Base-by-base conservation (phyloP, 2,797 vertebrate genomes). In the Acestrorhynchus altus region DNA sequence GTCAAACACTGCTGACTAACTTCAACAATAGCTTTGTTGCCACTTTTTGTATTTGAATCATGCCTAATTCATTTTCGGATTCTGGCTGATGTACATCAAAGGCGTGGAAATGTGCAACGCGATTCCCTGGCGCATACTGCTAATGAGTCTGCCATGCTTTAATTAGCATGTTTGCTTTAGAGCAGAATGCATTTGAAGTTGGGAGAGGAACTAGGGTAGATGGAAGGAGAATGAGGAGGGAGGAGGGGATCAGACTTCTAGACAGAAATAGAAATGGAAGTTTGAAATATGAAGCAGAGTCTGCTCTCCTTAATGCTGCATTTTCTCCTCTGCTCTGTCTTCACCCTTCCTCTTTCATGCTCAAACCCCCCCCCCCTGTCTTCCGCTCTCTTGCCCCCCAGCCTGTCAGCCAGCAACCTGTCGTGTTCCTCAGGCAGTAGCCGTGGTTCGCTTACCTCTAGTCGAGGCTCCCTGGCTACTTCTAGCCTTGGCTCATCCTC, bases 371-470 rank as follows among this genome's bases (percentile, higher is more conserved):
- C 0, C 11, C 7, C 2, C 54, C 65, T 61, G 24, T 24, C 13
- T 59, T 10, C 13, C 4, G 22, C 20, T 35, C 7, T 59, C 39
- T 60, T 40, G 12, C 13, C 28, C 47, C 49, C 61, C 90, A 99
- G 97, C 90, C 92, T 99, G 63, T 99, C 98, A 0, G 94, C 95
- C 87, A 98, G 97, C 92, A 98, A 94, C 74, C 94, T 98, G 84
- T 98, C 97, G 67, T 95, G 97, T 73, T 99, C 97, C n/a, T 99
- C 98, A 0, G 96, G 97, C 85, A 98, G 96, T 90, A 99, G 97
- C 75, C 94, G 94, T 0, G 96, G 97, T 0, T 99, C 98, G 1
- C 93, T 99, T 40, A 92, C 96, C 0, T 98, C 97, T 13, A 98
- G 96, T 87, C 95, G 95, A 31, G 96, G 96, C 73, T 99, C 97